Evolutionary conservation across 2,888 invertebrate species (phyloP), one percentile per base, ranked within the genome.

Genomic region (Chaetogeoica ovagalla): DNA sequence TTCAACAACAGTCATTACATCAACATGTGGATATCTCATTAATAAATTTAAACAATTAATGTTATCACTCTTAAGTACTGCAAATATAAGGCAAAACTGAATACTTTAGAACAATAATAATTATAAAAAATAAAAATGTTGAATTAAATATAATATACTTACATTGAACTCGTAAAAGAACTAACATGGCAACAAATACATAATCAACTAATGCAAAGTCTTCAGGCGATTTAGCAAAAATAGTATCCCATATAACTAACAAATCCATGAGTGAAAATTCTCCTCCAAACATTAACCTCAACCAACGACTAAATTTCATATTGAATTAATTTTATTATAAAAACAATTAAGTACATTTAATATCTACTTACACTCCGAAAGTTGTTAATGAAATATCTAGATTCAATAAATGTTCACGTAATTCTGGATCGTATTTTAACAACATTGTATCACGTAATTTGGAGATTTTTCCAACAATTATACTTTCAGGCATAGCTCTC

Each of bases 321-420:
- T 48, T 19, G 9, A 43, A 57, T 70, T 57, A 17, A 70, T 57
- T 21, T 13, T 63, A 62, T 48, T 19, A 79, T 13, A 60, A 37
- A n/a, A 23, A n/a, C 23, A 71, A 62, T 8, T 57, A 66, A 48
- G 1, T 74, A 57, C 2, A 23, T 2, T 8, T 37, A 23, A 39
- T 15, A 55, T 65, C 3, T 81, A 88, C 91, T 89, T 86, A 94
- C 94, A 95, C 94, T 85, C 95, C 95, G 86, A 94, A 95, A 59
- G 94, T 89, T 84, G 94, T 93, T 85, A 94, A 89, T n/a, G 93
- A 91, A 84, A 95, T 93, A 84, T 93, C 93, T 84, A 93, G 88
- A 72, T 89, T 87, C 65, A 89, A 88, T 72, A 95, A 87, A 87
- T 93, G 93, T 82, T 88, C 88, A 83, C 87, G 91, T 62, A 92